Evolutionary conservation across 2,888 invertebrate species (phyloP).

Genomic region (Trachelus iudaicus): DNA sequence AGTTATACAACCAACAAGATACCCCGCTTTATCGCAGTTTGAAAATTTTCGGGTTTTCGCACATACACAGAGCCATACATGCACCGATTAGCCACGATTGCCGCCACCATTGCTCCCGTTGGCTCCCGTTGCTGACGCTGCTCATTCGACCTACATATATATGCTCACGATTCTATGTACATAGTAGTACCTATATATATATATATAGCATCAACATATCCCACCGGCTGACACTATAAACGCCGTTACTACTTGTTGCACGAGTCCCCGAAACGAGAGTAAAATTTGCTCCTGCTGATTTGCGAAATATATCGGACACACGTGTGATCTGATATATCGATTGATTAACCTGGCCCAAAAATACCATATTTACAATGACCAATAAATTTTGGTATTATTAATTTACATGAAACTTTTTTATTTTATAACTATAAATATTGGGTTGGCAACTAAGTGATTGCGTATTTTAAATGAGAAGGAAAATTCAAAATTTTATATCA

Average conservation of each 20-base stretch:
- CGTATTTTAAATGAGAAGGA: too few relatives aligned
- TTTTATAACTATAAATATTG: neutral
- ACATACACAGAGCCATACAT: neutral
- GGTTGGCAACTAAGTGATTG: too few relatives aligned
- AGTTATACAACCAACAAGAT: neutral
- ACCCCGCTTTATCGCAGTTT: conserved; percentile 27
- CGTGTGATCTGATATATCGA: neutral
- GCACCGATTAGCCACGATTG: conserved; percentile 10
- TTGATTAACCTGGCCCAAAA: neutral
- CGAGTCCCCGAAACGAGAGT: conserved; percentile 44
- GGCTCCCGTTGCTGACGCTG: conserved; percentile 25
- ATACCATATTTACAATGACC: neutral
- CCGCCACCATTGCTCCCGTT: conserved; percentile 27
- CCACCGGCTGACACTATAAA: conserved; percentile 46
- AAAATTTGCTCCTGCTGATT: neutral
- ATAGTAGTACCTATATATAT: conserved; percentile 29
- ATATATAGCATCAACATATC: conserved; percentile 21
- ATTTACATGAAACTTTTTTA: neutral
- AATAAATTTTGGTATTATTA: neutral
- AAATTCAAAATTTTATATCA: neutral
- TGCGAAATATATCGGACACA: neutral
- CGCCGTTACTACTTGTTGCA: conserved; percentile 62
- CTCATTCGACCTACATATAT: conserved; percentile 25
- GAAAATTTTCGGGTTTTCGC: conserved; percentile 36
- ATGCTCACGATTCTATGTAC: conserved; percentile 26